These are phyloP conservation scores for Erebia aethiops DNA, from an alignment of 2,888 invertebrate species.

Conservation along the genomic window DNA sequence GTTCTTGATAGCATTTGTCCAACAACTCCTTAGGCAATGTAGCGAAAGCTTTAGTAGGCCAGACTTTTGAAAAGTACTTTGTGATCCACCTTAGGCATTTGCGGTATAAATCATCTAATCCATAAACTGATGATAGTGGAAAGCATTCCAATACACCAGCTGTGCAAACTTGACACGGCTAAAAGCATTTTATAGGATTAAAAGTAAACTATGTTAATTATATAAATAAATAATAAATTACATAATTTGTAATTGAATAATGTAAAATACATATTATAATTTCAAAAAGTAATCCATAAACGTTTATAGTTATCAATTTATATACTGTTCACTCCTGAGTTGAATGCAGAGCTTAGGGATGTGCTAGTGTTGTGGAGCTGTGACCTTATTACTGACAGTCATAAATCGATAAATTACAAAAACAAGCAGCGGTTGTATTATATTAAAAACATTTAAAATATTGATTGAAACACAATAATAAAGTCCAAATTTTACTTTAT, in stretches of 20 bases:
- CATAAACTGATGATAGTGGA: conserved; percentile 92
- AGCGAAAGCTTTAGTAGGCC: conserved; percentile 96
- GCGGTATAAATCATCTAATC: conserved; percentile 92
- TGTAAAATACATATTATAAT: not conserved
- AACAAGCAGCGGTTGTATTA: too few relatives aligned
- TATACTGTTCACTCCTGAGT: too few relatives aligned
- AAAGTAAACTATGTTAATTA: conserved; percentile 7
- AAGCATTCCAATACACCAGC: conserved; percentile 94
- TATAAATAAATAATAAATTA: not conserved
- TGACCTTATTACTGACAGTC: too few relatives aligned
- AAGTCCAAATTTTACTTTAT: too few relatives aligned
- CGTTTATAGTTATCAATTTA: too few relatives aligned
- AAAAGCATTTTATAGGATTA: conserved; percentile 57
- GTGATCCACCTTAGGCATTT: conserved; percentile 95
- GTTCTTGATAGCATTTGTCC: conserved; percentile 92
- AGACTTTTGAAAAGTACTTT: conserved; percentile 91
- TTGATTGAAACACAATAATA: too few relatives aligned
- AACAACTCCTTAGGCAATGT: conserved; percentile 91
- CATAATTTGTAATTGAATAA: not conserved
- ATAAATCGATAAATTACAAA: too few relatives aligned
- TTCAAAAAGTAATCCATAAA: not conserved
- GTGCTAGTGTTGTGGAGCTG: too few relatives aligned
- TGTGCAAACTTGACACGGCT: conserved; percentile 95
- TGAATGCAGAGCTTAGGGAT: too few relatives aligned
- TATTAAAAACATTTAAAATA: too few relatives aligned